phyloP scores from a whole-genome alignment of 2,888 invertebrate species.

The Meiosimyza decipiens region DNA sequence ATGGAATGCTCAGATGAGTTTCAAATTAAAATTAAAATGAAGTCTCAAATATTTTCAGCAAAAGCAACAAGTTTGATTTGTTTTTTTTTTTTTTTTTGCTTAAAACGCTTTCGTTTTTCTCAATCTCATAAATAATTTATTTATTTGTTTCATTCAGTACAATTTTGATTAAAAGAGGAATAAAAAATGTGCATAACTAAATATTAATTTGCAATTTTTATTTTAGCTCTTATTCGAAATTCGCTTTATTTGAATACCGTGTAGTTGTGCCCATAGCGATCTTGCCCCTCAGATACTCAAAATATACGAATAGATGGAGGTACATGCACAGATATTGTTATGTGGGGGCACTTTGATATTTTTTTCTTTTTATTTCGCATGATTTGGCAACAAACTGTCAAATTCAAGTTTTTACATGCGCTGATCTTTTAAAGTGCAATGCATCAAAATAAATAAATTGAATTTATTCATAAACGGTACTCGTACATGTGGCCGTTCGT shows the following conservation, averaged over 20 bases:
- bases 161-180: slow-evolving; percentile 9
- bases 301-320: neutral
- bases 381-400: slow-evolving; percentile 36
- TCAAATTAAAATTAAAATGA: too few relatives aligned
- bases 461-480: too few relatives aligned
- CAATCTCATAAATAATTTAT: slow-evolving; percentile 29
- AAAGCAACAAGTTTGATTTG: too few relatives aligned
- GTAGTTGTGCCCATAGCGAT: neutral
- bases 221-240: neutral
- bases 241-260: slow-evolving; percentile 4
- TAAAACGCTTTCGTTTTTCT: neutral
- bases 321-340: neutral
- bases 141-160: slow-evolving; percentile 16
- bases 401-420: slow-evolving; percentile 25
- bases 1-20: too few relatives aligned
- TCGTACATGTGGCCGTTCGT: too few relatives aligned
- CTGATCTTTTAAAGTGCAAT: slow-evolving; percentile 28
- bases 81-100: too few relatives aligned
- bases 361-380: slow-evolving; percentile 19
- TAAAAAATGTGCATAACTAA: slow-evolving; percentile 34
- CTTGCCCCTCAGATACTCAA: neutral
- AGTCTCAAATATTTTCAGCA: too few relatives aligned
- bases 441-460: slow-evolving; percentile 13
- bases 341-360: slow-evolving; percentile 25
- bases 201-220: neutral